Conservation (phyloP, 2,797 vertebrate genomes). For the Phrynocephalus guinanensis region DNA sequence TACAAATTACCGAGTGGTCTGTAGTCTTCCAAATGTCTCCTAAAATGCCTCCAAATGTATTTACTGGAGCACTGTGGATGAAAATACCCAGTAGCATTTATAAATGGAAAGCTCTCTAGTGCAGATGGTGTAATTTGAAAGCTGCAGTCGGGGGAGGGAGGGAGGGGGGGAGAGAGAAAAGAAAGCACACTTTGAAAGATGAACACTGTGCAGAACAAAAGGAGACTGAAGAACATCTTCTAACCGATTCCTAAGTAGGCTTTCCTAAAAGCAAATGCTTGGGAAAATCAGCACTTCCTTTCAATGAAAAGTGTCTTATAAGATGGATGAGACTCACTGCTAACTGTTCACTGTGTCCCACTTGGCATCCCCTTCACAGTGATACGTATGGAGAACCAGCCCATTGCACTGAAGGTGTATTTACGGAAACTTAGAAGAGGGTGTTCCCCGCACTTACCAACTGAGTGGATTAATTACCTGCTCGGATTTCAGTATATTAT, state of each 20-base stretch:
- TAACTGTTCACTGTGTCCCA: neutral
- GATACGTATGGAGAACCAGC: neutral
- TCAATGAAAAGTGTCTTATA: neutral
- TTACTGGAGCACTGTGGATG: constrained; percentile 28
- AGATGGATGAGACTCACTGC: neutral
- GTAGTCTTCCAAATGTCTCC: constrained; percentile 21
- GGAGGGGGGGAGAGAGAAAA: too few relatives aligned
- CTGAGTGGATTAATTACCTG: neutral
- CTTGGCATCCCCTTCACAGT: neutral
- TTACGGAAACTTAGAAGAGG: neutral
- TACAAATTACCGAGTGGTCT: constrained; percentile 26
- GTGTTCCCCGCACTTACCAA: neutral
- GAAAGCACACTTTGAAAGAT: neutral
- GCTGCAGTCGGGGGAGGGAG: neutral
- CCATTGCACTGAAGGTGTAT: neutral
- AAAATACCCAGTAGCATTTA: constrained; percentile 41
- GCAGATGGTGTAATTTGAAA: constrained; percentile 21
- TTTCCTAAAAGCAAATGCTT: neutral
- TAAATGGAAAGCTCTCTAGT: constrained; percentile 29
- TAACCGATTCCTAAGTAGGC: neutral
- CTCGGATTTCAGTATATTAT: neutral
- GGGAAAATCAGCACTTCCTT: neutral
- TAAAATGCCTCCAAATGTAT: constrained; percentile 37
- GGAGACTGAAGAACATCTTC: neutral
- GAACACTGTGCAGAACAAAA: constrained; percentile 15